Base-by-base conservation (phyloP, 1,140 invertebrate genomes). In the Hyphantria cunea region DNA sequence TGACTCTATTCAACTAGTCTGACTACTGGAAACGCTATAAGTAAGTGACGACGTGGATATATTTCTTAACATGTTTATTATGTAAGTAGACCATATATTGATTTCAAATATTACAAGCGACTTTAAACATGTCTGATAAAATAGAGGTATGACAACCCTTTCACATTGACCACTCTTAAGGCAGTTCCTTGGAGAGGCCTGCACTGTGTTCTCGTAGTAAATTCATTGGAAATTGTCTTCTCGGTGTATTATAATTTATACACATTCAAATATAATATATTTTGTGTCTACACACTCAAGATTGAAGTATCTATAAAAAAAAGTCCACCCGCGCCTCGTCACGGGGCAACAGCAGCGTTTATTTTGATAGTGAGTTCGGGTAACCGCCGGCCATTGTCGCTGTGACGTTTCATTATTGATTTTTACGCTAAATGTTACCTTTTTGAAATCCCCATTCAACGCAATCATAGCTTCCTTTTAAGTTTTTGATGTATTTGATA, bases 361-460 rank as follows among this genome's bases (percentile, higher is more conserved):
- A 88, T 88, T 86, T 86, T 86, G 81, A 86, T 86, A 86, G 85
- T 79, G 78, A 79, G 66, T 76, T 78, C 77, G 76, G 78, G 75
- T 82, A 80, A 86, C 86, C 85, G 82, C 78, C 65, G 69, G 54
- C 82, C 72, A 81, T 89, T 90, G 87, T 89, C 72, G 65, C 60
- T 53, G 62, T 51, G 70, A 73, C 80, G 71, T 82, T 80, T 82
- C 80, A 90, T 88, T 90, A 88, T 90, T 90, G 87, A 90, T 90
- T 90, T 90, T 90, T 86, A 88, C 87, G 85, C 84, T 75, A 87
- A 87, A 90, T 86, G 83, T 84, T 83, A 72, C 83, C 74, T 86
- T 84, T 82, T 87, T 75, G 49, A 80, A 80, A 79, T 62, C 71
- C 63, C 80, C 66, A 87, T 88, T 87, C 76, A 87, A 68, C 61